phyloP scores from a whole-genome alignment of 2,797 vertebrate species.

The Gallinago stenura region DNA sequence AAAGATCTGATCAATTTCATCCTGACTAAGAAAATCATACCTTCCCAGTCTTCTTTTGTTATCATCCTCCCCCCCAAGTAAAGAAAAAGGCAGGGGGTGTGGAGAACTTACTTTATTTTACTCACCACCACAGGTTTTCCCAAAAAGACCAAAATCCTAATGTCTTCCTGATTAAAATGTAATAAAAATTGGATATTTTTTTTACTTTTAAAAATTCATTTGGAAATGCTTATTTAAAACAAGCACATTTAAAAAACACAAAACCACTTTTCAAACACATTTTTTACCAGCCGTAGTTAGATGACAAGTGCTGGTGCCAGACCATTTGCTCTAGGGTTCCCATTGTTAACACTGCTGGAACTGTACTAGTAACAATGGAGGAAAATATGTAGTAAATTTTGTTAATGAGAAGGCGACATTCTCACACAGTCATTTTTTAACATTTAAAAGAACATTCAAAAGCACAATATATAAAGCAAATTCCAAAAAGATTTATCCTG shows the following conservation, averaged over 20 bases:
- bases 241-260: not conserved
- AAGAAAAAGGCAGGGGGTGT: not conserved
- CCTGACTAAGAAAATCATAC: not conserved
- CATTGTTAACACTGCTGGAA: constrained; percentile 68
- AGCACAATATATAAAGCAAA: constrained; percentile 62
- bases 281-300: constrained; percentile 46
- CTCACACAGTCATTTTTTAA: constrained; percentile 58
- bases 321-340: constrained; percentile 71
- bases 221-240: constrained; percentile 41
- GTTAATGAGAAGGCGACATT: constrained; percentile 60
- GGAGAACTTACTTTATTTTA: not conserved
- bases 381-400: constrained; percentile 68
- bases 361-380: constrained; percentile 63
- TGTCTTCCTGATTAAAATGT: not conserved
- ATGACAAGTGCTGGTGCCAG: constrained; percentile 71
- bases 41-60: not conserved
- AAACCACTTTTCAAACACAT: constrained; percentile 47
- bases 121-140: not conserved
- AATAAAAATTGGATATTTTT: not conserved
- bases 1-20: not conserved
- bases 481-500: constrained; percentile 60
- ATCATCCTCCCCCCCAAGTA: accelerated
- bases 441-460: constrained; percentile 63
- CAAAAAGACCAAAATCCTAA: not conserved
- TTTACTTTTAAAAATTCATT: not conserved